These are phyloP conservation scores for Parnassius mnemosyne DNA, from an alignment of 2,888 invertebrate species.

Conservation along the genomic window DNA sequence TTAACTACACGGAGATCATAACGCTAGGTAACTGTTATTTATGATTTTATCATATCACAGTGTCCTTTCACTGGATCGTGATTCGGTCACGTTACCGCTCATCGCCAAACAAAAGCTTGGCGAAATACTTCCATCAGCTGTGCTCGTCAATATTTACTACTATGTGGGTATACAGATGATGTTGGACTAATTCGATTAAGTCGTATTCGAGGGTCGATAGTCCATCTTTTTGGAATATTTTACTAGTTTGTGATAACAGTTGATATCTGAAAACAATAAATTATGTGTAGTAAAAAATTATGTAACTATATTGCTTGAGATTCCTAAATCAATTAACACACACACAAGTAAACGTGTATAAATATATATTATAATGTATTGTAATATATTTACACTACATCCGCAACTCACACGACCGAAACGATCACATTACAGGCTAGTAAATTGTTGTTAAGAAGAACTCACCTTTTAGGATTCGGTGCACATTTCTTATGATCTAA, in stretches of 20 bases:
- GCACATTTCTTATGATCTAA: conserved; percentile 93
- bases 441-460: background rate
- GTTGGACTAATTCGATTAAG: conserved; percentile 83
- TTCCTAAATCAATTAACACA: too few species aligned
- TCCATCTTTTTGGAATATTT: conserved; percentile 92
- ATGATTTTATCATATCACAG: conserved; percentile 1
- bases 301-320: too few species aligned
- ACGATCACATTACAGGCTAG: too few species aligned
- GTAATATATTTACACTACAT: too few species aligned
- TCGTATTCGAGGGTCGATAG: conserved; percentile 91
- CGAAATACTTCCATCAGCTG: conserved; percentile 85
- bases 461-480: conserved; percentile 93
- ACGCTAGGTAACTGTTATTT: conserved; percentile 20
- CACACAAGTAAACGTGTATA: too few species aligned
- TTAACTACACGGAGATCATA: conserved; percentile 12
- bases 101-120: conserved; percentile 78
- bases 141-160: conserved; percentile 86
- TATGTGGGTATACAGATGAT: conserved; percentile 91
- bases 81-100: conserved; percentile 50
- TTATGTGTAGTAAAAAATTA: background rate
- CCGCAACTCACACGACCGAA: too few species aligned
- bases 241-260: conserved; percentile 90
- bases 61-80: conserved; percentile 6
- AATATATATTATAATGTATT: too few species aligned
- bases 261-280: conserved; percentile 84